phyloP scores from a whole-genome alignment of 2,797 vertebrate species.

The Numenius phaeopus region DNA sequence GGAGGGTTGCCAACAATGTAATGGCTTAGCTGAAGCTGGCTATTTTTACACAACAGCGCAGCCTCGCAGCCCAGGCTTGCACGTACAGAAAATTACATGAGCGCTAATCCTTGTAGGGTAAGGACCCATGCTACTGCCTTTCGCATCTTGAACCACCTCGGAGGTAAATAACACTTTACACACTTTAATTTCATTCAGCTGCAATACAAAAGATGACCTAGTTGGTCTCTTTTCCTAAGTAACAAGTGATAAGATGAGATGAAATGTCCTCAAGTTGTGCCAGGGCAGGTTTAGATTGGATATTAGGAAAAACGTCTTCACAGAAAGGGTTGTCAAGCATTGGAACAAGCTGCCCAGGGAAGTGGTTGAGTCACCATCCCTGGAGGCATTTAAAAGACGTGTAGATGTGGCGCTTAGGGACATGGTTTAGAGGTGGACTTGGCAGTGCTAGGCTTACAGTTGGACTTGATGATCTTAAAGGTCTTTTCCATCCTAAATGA shows the following conservation, averaged over 20 bases:
- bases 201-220: neutral
- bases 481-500: neutral
- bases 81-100: rapidly evolving
- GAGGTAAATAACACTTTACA: neutral
- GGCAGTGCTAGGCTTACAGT: neutral
- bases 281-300: neutral
- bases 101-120: neutral
- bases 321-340: neutral
- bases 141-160: neutral
- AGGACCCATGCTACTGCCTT: neutral
- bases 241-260: neutral
- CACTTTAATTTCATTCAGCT: neutral
- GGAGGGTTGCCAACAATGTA: conserved; percentile 38
- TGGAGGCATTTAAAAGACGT: neutral
- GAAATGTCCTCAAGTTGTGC: neutral
- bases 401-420: neutral
- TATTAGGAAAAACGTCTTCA: neutral
- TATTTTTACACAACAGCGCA: conserved; percentile 5
- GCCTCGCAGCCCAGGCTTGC: neutral
- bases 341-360: neutral
- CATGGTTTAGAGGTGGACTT: neutral
- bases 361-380: neutral
- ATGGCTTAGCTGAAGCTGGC: conserved; percentile 8
- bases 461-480: neutral
- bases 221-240: neutral